A percentile compares a stretch with the other conserved stretches of the same genome.
phyloP scores from a whole-genome alignment of 2,797 vertebrate genomes.

The Varecia variegata region DNA sequence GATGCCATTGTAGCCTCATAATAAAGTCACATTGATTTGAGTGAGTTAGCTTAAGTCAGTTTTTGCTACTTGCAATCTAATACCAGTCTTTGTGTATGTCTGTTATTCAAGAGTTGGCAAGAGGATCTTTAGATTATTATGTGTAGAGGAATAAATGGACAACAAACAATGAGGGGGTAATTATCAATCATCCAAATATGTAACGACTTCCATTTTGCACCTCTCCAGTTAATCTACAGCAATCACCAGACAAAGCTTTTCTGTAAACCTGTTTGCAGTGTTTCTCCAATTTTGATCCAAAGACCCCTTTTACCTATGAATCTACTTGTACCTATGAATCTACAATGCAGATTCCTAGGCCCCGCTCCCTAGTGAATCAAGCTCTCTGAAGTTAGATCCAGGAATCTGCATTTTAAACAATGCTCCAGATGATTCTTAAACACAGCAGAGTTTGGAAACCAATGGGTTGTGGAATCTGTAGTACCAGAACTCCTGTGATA shows the following conservation, averaged over 20 bases:
- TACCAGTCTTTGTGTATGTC: neutral
- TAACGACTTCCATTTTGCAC: neutral
- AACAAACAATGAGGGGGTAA: neutral
- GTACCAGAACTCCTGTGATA: neutral
- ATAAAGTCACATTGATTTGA: neutral
- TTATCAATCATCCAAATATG: neutral
- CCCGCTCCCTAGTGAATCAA: neutral
- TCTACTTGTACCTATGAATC: too few species aligned
- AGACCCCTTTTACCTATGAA: neutral
- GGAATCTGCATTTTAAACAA: neutral
- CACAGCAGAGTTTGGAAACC: neutral
- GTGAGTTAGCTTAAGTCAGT: neutral
- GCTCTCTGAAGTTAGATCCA: neutral
- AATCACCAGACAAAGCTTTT: neutral
- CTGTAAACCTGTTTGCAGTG: neutral
- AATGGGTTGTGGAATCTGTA: neutral
- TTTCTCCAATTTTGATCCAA: neutral
- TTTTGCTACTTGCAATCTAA: neutral
- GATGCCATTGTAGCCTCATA: too few species aligned
- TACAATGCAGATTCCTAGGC: accelerated
- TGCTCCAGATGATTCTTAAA: neutral
- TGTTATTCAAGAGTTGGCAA: neutral
- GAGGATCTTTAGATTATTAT: neutral
- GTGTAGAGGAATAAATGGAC: neutral
- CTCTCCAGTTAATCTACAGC: neutral